Conservation (phyloP, 2,888 invertebrate species). For the Heteropelma amictum region DNA sequence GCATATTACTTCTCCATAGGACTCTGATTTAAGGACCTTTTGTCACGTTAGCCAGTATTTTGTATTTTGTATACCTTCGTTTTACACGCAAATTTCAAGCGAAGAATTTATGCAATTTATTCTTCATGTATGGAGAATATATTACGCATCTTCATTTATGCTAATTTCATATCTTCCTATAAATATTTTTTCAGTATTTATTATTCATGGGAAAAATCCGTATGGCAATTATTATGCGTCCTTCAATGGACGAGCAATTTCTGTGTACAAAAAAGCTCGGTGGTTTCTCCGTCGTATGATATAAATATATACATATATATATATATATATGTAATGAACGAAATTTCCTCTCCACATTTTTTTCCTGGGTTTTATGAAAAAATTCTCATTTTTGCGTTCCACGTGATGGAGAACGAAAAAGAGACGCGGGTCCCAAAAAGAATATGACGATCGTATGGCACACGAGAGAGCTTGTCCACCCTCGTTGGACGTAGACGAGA, state of each 20-base stretch:
- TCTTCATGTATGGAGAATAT: too few relatives aligned
- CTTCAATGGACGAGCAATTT: conserved; percentile 1
- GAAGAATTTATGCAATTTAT: too few relatives aligned
- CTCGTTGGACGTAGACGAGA: conserved; percentile 2
- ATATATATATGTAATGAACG: too few relatives aligned
- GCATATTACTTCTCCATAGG: too few relatives aligned
- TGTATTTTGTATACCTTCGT: too few relatives aligned
- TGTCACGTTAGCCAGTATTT: too few relatives aligned
- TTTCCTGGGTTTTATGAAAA: conserved; percentile 29
- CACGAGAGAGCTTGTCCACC: conserved; percentile 21
- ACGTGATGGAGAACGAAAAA: conserved; percentile 10
- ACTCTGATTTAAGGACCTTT: too few relatives aligned
- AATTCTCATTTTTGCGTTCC: conserved; percentile 42
- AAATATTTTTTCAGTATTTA: conserved; percentile 1
- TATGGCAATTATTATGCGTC: conserved; percentile 16
- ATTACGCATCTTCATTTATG: too few relatives aligned
- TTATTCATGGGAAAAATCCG: conserved; percentile 23
- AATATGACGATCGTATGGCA: background rate
- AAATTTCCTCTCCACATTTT: conserved; percentile 40
- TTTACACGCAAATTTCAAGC: too few relatives aligned
- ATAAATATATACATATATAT: too few relatives aligned
- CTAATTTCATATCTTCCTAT: too few relatives aligned
- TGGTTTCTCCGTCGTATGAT: background rate
- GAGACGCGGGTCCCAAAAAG: conserved; percentile 1
- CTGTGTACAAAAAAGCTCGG: conserved; percentile 8